Evolutionary conservation across 2,113 vertebrate genomes (phyloP), one percentile per base, ranked within the genome.

Genomic region (Muntiacus muntjak): DNA sequence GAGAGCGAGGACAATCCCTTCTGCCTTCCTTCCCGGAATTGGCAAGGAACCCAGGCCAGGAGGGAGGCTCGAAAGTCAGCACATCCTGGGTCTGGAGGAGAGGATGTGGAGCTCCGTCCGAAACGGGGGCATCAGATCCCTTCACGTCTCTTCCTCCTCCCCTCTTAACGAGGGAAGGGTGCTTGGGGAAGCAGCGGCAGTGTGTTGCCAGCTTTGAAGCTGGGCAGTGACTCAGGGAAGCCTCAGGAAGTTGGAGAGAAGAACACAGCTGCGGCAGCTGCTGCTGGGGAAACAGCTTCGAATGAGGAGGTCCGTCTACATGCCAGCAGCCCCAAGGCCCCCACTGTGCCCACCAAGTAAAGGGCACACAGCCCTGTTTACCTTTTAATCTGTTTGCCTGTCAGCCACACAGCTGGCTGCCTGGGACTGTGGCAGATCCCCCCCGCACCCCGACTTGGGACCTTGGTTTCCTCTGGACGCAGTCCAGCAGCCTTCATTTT

Each of bases 171-270:
- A 92, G 76, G 79, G 82, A 67, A 91, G 86, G 55, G 67, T 16
- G 17, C 36, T 67, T 28, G 50, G 67, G 79, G 30, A 30, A 90
- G 81, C 54, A 36, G 45, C 54, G 71, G 58, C 67, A 95, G 97
- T 87, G 96, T 97, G 89, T 96, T 94, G 96, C 96, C 96, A 98
- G 86, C 54, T 94, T 78, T 71, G 62, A 87, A 85, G 94, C 93
- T 94, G 95, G 95, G 94, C 96, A 97, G 89, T 97, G 98, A 97
- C 97, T 98, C 98, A 96, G 95, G 97, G 67, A 94, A 98, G 94
- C 97, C 96, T 97, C 93, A 94, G 97, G 96, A 98, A 97, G 93
- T 92, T 60, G 52, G 89, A 97, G 71, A 89, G 92, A 82, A 95
- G 67, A 83, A 90, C 25, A 0, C 86, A 83, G 91, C 91, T 82